These are phyloP conservation scores for Aramus guarauna DNA, from an alignment of 2,113 vertebrate genomes.

Conservation along the genomic window DNA sequence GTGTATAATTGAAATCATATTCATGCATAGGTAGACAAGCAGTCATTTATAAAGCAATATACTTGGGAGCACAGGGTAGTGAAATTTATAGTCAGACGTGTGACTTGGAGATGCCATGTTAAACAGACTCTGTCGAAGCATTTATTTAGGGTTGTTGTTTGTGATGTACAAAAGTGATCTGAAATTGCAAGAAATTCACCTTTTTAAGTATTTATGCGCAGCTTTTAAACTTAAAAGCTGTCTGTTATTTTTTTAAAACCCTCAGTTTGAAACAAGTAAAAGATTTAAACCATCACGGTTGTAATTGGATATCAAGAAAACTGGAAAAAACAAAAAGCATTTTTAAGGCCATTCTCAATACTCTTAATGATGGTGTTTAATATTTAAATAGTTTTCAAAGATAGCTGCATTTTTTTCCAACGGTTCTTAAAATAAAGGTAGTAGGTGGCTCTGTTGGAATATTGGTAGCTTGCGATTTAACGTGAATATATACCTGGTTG, in stretches of 20 bases:
- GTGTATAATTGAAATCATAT: background rate
- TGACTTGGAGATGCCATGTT: background rate
- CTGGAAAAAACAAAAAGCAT: constrained; percentile 41
- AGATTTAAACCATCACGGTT: constrained; percentile 11
- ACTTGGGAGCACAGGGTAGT: background rate
- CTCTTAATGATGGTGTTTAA: background rate
- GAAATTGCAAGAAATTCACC: constrained; percentile 10
- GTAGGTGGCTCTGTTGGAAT: background rate
- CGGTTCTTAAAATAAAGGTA: constrained; percentile 9
- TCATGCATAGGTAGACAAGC: background rate
- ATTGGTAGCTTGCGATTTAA: background rate
- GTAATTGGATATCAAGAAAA: constrained; percentile 58
- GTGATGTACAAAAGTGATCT: background rate
- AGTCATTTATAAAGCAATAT: background rate
- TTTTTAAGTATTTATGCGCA: constrained; percentile 7
- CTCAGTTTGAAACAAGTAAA: constrained; percentile 25
- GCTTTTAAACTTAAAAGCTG: constrained; percentile 9
- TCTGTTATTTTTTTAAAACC: background rate
- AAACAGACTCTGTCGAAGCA: background rate
- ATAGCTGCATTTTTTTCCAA: constrained; percentile 7
- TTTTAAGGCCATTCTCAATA: constrained; percentile 28
- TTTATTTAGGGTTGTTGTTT: constrained; percentile 41
- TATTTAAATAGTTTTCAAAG: constrained; percentile 33
- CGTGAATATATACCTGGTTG: background rate
- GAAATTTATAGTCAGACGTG: background rate